A percentile compares a stretch with the other conserved stretches of the same genome.
Conservation (phyloP, 2,113 vertebrate genomes). For the Stigmatopora argus region DNA sequence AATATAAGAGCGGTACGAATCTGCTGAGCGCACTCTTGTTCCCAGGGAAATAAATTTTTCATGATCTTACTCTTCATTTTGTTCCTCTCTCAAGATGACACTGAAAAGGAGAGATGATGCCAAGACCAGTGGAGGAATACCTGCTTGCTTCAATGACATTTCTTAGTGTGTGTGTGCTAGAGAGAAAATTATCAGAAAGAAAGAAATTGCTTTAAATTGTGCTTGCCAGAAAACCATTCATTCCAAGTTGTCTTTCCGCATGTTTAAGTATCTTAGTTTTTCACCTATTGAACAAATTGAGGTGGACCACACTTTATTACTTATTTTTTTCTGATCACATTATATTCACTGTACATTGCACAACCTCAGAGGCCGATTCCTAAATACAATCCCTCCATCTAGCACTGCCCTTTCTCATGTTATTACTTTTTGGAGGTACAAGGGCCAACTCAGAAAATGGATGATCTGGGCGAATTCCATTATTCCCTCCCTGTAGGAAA, state of each 20-base stretch:
- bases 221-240: too few species aligned
- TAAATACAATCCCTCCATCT: not conserved
- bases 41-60: not conserved
- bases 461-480: constrained; percentile 51
- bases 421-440: constrained; percentile 41
- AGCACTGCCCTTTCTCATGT: constrained; percentile 14
- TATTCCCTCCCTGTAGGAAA: constrained; percentile 40
- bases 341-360: not conserved
- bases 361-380: not conserved
- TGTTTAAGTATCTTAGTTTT: too few species aligned
- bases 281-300: too few species aligned
- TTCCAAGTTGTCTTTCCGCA: too few species aligned
- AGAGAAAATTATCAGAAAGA: not conserved
- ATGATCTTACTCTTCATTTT: constrained; percentile 1
- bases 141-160: not conserved
- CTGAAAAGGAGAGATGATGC: not conserved
- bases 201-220: not conserved
- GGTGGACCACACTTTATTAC: not conserved
- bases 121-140: not conserved
- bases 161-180: not conserved
- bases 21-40: not conserved
- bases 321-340: not conserved
- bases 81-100: not conserved
- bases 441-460: constrained; percentile 48
- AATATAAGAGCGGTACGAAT: not conserved